Conservation (phyloP, 2,113 vertebrate species). For the Beaufortia kweichowensis region DNA sequence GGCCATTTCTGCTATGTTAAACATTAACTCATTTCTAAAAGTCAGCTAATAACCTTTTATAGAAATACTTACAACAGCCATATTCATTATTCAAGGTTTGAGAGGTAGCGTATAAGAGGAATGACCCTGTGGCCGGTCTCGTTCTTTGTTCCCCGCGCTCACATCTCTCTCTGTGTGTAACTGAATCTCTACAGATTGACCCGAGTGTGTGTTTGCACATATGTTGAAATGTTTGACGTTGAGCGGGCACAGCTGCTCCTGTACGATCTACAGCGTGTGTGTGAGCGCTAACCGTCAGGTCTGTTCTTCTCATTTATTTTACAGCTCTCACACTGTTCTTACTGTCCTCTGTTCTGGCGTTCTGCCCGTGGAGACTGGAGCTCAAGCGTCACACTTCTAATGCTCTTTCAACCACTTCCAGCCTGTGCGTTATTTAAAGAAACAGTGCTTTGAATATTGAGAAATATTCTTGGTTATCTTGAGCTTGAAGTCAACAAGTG, state of each 20-base stretch:
- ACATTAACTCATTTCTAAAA: no score
- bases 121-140: background rate
- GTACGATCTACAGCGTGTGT: slow-evolving; percentile 1
- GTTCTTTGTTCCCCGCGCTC: background rate
- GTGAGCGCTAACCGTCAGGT: slow-evolving; percentile 20
- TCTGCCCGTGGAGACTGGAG: slow-evolving; percentile 1
- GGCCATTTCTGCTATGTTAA: no score
- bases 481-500: no score
- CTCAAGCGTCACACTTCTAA: slow-evolving; percentile 32
- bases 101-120: no score
- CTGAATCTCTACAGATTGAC: slow-evolving; percentile 17
- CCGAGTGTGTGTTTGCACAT: slow-evolving; percentile 39
- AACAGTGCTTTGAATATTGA: background rate
- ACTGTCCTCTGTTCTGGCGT: slow-evolving; percentile 35
- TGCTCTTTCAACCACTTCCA: slow-evolving; percentile 20
- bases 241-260: slow-evolving; percentile 36
- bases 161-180: slow-evolving; percentile 19
- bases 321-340: slow-evolving; percentile 26
- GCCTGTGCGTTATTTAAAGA: slow-evolving; percentile 27
- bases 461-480: background rate
- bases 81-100: no score
- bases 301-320: slow-evolving; percentile 47
- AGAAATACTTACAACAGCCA: no score
- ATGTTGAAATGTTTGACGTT: slow-evolving; percentile 40
- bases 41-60: no score